Base-by-base conservation (phyloP, 35 echinoderm and acorn worm species). In the Holothuria glaberrima region DNA sequence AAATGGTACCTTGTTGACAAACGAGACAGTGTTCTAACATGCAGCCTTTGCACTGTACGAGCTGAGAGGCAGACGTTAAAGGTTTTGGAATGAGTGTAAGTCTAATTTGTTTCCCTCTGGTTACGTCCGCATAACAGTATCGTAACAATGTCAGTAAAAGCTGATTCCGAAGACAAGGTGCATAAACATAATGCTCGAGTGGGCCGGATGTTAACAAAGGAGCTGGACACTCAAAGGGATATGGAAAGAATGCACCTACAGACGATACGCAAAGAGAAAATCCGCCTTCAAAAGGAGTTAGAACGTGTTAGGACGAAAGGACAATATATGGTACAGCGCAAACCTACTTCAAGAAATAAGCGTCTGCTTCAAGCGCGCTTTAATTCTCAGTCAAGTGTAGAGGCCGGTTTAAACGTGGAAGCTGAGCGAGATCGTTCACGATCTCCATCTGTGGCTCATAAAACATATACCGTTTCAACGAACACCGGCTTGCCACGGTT, bases 241-340 rank as follows among this genome's bases (percentile, higher is more conserved):
- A 75, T 98, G 70, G 92, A 98, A 28, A 71, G 91, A n/a, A 91
- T 94, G 62, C 95, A 98, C 36, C 28, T 98, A 52, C 68, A 89
- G 71, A 94, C 95, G 17, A 98, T 98, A 58, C 90, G 92, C 17
- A 92, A 83, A 57, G 95, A 98, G 54, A 94, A 94, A 72, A 83
- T 94, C 22, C 33, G 82, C 72, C 56, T 98, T 64, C 92, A 98
- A 48, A 83, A 94, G 44, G 95, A 98, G 59, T 48, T 98, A 26
- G 87, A 94, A 36, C 86, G 82, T 16, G 89, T 98, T 22, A 78
- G 92, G 29, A 86, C 48, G 3, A 94, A 94, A 63, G 92, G 95
- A 58, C 94, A 93, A 50, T 88, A 90, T 58, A 82, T 93, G 59
- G 76, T 90, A 16, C 68, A 52, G 0, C 68, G 79, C 59, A 52